Conservation (phyloP, 2,113 vertebrate genomes). For the Thermophis baileyi region DNA sequence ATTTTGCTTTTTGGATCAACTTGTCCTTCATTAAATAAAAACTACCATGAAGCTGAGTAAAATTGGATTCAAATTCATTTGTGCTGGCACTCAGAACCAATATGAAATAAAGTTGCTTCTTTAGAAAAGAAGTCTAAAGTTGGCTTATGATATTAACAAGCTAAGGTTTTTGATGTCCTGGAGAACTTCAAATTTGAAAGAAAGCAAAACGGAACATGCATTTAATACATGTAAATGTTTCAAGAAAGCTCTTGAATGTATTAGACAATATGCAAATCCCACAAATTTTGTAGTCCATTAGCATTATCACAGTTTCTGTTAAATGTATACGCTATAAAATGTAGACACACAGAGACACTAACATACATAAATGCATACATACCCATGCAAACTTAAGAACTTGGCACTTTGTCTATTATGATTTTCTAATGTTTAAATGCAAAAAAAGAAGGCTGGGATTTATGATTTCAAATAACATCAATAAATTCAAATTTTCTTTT, state of each 20-base stretch:
- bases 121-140: constrained; percentile 31
- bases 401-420: constrained; percentile 23
- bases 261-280: constrained; percentile 43
- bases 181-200: constrained; percentile 27
- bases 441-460: constrained; percentile 1
- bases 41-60: constrained; percentile 46
- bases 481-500: background rate
- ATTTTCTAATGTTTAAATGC: constrained; percentile 16
- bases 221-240: constrained; percentile 43
- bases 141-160: constrained; percentile 52
- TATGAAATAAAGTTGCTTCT: constrained; percentile 56
- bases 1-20: constrained; percentile 59
- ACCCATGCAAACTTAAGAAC: constrained; percentile 41
- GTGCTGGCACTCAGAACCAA: constrained; percentile 64
- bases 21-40: constrained; percentile 57
- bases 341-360: background rate
- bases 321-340: constrained; percentile 14
- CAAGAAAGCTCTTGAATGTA: constrained; percentile 58
- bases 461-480: background rate
- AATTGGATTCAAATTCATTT: constrained; percentile 58
- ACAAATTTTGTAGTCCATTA: constrained; percentile 44
- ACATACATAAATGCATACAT: constrained; percentile 1
- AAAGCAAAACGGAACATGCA: background rate
- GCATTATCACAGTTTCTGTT: constrained; percentile 34
- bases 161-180: constrained; percentile 49